phyloP scores from a whole-genome alignment of 2,888 invertebrate species.

The Bombylius major region DNA sequence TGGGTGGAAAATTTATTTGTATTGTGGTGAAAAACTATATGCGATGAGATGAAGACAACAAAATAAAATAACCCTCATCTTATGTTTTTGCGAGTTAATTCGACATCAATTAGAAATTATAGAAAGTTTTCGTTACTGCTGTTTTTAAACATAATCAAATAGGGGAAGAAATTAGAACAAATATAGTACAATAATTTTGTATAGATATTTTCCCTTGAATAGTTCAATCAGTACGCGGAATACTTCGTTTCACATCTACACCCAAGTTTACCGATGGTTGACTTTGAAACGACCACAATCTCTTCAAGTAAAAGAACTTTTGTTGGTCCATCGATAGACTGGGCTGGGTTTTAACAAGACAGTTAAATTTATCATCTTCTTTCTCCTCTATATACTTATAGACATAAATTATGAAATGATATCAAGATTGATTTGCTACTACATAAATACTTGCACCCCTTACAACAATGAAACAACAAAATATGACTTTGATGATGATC shows the following conservation, averaged over 20 bases:
- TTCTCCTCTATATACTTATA: slow-evolving; percentile 19
- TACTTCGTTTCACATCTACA: too few relatives aligned
- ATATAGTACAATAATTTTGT: too few relatives aligned
- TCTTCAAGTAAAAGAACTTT: too few relatives aligned
- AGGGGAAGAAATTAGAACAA: too few relatives aligned
- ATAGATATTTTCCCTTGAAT: too few relatives aligned
- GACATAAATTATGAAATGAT: slow-evolving; percentile 38
- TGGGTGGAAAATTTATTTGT: too few relatives aligned
- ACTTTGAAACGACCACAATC: too few relatives aligned
- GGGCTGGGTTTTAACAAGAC: too few relatives aligned
- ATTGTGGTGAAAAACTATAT: neutral
- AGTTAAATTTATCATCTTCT: too few relatives aligned
- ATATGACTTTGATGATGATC: neutral
- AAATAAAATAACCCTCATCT: slow-evolving; percentile 14
- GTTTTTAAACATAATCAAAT: neutral
- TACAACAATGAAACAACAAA: neutral
- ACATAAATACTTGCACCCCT: neutral
- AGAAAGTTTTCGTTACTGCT: slow-evolving; percentile 9
- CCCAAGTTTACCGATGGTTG: too few relatives aligned
- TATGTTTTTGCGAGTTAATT: slow-evolving; percentile 25
- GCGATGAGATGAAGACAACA: slow-evolving; percentile 12
- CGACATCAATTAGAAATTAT: slow-evolving; percentile 38
- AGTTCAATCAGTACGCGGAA: too few relatives aligned
- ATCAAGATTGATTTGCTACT: slow-evolving; percentile 30
- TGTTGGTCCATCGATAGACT: too few relatives aligned